phyloP scores from a whole-genome alignment of 1,140 invertebrate species.

The Pseudachorutes palmiensis region DNA sequence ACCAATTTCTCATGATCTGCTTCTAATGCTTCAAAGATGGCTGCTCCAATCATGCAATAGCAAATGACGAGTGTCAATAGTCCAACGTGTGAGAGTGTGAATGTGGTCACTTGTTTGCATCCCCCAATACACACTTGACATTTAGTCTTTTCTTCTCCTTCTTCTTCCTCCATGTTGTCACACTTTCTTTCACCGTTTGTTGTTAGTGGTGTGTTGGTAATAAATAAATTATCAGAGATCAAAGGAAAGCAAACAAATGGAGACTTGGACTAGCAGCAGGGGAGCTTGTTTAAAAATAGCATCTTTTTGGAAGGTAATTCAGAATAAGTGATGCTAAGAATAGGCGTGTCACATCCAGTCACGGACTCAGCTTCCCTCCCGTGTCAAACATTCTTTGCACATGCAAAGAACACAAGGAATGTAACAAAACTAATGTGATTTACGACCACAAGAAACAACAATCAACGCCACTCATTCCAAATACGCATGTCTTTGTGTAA shows the following conservation, averaged over 20 bases:
- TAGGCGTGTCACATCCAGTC: background rate
- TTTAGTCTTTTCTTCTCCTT: conserved; percentile 28
- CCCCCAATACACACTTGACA: conserved; percentile 34
- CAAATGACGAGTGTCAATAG: conserved; percentile 75
- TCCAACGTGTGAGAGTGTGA: conserved; percentile 79
- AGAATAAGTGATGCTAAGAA: conserved; percentile 1
- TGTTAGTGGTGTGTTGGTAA: background rate
- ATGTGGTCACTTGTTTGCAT: conserved; percentile 57
- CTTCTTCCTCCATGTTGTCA: conserved; percentile 27
- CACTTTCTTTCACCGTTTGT: background rate
- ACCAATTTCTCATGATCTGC: conserved; percentile 53
- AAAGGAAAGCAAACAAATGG: background rate
- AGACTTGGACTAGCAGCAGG: no score
- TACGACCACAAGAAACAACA: background rate
- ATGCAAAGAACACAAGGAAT: no score
- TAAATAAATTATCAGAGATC: background rate
- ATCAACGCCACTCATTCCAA: background rate
- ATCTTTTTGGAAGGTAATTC: no score
- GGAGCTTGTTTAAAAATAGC: no score
- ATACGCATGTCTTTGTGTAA: background rate
- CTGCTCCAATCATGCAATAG: conserved; percentile 31
- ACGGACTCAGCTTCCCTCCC: background rate
- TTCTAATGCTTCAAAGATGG: conserved; percentile 50
- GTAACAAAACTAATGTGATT: no score
- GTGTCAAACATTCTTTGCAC: background rate